Conservation (phyloP, 2,797 vertebrate genomes). For the Sebastes diaconus region DNA sequence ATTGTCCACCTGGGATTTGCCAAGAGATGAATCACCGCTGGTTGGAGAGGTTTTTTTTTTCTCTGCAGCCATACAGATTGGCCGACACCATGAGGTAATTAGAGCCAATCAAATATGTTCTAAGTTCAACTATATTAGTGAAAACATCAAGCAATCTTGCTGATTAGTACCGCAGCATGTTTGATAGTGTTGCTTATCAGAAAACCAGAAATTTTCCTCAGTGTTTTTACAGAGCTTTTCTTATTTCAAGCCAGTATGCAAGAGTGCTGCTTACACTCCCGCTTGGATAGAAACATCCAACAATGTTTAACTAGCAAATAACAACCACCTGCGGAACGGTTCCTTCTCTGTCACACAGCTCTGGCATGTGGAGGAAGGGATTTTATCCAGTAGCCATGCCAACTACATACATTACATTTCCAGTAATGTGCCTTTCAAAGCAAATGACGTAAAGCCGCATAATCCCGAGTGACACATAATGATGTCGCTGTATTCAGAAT, state of each 20-base stretch:
- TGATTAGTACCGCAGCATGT: neutral
- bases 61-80: neutral
- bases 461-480: neutral
- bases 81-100: neutral
- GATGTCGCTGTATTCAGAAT: neutral
- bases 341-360: neutral
- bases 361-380: neutral
- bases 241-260: neutral
- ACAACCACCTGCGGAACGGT: neutral
- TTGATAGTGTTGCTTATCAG: neutral
- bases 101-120: neutral
- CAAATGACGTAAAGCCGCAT: neutral
- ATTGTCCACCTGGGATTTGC: neutral
- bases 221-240: neutral
- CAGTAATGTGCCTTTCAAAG: neutral
- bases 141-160: neutral
- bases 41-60: neutral
- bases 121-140: neutral
- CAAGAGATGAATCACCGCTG: neutral
- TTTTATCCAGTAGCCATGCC: slow-evolving; percentile 26
- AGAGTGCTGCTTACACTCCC: neutral
- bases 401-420: slow-evolving; percentile 5
- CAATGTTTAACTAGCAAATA: neutral
- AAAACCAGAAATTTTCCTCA: neutral
- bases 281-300: neutral